These are phyloP conservation scores for Eupleurogrammus muticus DNA, from an alignment of 2,797 vertebrate species.

Conservation along the genomic window DNA sequence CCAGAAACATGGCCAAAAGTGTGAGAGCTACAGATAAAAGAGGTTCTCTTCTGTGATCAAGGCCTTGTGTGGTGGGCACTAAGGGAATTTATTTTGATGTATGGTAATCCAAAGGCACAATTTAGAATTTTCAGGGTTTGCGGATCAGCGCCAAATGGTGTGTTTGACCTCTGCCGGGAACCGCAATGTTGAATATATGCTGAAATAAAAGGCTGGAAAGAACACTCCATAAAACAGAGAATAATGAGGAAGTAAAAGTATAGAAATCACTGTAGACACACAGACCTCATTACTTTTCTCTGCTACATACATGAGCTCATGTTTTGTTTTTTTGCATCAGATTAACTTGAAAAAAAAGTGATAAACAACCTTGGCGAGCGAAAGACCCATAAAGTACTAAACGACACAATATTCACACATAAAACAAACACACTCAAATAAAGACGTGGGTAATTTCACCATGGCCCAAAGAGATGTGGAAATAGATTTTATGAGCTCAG, in stretches of 20 bases:
- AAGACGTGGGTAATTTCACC: constrained; percentile 73
- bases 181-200: constrained; percentile 61
- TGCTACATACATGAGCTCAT: constrained; percentile 39
- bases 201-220: constrained; percentile 56
- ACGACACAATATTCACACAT: constrained; percentile 77
- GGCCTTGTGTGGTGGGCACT: constrained; percentile 69
- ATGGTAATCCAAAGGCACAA: constrained; percentile 78
- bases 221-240: constrained; percentile 61
- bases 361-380: constrained; percentile 66
- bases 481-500: constrained; percentile 80
- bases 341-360: constrained; percentile 43
- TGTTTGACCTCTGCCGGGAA: constrained; percentile 67
- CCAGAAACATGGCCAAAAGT: constrained; percentile 82
- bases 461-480: constrained; percentile 73
- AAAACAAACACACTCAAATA: constrained; percentile 79
- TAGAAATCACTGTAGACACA: constrained; percentile 47
- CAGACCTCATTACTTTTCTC: constrained; percentile 47
- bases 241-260: constrained; percentile 58
- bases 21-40: constrained; percentile 80
- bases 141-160: constrained; percentile 67
- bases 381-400: constrained; percentile 68
- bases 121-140: constrained; percentile 77
- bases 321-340: constrained; percentile 39
- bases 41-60: constrained; percentile 76
- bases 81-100: constrained; percentile 81